Conservation (phyloP, 2,888 invertebrate genomes). For the Galerucella nymphaeae region DNA sequence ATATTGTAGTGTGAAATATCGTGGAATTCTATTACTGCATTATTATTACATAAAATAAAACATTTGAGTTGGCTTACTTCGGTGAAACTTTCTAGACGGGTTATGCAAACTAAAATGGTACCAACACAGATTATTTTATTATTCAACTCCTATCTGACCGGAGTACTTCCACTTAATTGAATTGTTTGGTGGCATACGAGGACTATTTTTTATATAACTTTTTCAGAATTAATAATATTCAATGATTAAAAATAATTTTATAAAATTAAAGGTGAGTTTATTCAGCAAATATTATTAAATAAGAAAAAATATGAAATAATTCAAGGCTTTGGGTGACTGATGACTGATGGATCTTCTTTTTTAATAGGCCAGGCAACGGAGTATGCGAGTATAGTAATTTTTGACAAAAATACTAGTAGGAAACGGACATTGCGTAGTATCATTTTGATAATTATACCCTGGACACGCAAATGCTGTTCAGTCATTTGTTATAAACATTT, state of each 20-base stretch:
- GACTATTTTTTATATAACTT: neutral
- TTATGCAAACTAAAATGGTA: slow-evolving; percentile 1
- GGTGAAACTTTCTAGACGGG: slow-evolving; percentile 6
- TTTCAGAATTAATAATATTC: too few species aligned
- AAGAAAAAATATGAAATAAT: too few species aligned
- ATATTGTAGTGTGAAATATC: neutral
- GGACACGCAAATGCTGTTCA: too few species aligned
- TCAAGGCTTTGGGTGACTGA: too few species aligned
- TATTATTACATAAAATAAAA: slow-evolving; percentile 5
- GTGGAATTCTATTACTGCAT: neutral
- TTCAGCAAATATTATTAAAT: too few species aligned
- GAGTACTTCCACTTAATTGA: neutral
- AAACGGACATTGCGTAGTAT: too few species aligned
- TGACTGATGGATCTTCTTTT: too few species aligned
- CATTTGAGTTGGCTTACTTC: neutral
- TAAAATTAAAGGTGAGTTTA: neutral
- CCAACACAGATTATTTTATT: neutral
- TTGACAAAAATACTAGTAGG: too few species aligned
- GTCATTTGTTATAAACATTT: too few species aligned
- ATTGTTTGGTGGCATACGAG: neutral
- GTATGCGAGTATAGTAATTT: too few species aligned
- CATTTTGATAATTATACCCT: too few species aligned
- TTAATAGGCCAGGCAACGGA: too few species aligned
- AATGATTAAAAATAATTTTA: neutral
- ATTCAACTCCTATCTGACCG: neutral